A percentile compares a stretch with the other conserved stretches of the same genome.
These are phyloP conservation scores for Acropora tenuis DNA, from an alignment of 64 coral and sea anemone species.

Conservation along the genomic window DNA sequence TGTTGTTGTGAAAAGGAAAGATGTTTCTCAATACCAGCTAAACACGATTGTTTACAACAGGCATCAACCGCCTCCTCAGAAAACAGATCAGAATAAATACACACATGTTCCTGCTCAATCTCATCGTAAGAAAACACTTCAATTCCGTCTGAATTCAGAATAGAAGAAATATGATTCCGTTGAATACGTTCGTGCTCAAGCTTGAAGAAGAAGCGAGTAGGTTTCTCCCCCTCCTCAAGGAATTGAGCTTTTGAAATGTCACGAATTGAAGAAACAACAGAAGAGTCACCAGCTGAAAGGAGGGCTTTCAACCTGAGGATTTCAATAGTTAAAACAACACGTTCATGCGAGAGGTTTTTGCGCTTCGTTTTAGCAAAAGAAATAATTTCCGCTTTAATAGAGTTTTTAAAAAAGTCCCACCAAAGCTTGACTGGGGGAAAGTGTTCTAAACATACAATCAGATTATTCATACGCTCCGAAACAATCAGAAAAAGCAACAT, in stretches of 20 bases:
- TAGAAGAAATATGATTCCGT: neutral
- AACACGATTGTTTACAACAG: neutral
- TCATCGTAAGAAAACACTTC: neutral
- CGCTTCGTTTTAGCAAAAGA: neutral
- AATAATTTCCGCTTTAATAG: neutral
- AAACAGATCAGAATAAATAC: slow-evolving; percentile 16
- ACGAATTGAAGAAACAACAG: neutral
- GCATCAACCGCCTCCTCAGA: neutral
- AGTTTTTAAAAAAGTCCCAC: neutral
- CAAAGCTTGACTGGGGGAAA: too few species aligned
- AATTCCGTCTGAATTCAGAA: neutral
- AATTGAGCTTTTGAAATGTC: neutral
- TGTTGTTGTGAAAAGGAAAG: neutral
- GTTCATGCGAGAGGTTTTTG: neutral
- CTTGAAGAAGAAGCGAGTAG: slow-evolving; percentile 10
- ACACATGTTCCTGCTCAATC: neutral
- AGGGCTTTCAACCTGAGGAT: neutral
- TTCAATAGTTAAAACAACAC: neutral
- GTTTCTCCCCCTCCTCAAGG: slow-evolving; percentile 51
- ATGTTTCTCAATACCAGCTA: neutral
- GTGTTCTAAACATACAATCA: too few species aligned
- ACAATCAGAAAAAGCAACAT: neutral
- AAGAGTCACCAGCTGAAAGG: neutral
- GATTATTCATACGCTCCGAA: neutral
- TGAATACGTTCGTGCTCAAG: neutral